phyloP scores from a whole-genome alignment of 2,113 vertebrate genomes.

The Gymnogyps californianus region DNA sequence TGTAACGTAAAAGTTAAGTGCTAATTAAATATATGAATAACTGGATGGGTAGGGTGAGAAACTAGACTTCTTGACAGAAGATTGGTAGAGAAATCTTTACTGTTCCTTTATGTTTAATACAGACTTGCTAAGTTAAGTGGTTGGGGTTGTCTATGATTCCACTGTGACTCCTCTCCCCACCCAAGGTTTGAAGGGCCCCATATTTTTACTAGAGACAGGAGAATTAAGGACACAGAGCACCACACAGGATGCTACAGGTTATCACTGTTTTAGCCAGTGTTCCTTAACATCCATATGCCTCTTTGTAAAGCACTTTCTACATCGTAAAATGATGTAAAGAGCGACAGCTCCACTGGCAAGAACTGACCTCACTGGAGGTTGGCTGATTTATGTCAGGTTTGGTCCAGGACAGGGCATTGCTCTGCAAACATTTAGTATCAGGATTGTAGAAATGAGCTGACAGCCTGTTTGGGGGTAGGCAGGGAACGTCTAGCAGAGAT shows the following conservation, averaged over 20 bases:
- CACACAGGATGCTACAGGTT: background rate
- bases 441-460: background rate
- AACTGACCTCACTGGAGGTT: background rate
- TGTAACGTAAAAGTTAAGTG: background rate
- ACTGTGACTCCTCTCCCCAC: accelerated
- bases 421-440: background rate
- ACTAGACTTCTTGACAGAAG: background rate
- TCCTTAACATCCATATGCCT: background rate
- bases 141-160: background rate
- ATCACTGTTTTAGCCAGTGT: background rate
- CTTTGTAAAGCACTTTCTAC: background rate
- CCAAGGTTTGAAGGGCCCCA: background rate
- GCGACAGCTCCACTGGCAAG: background rate
- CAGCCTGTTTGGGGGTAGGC: background rate
- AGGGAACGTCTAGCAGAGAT: background rate
- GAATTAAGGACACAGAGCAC: background rate
- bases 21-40: background rate
- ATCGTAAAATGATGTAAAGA: background rate
- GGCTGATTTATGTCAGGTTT: background rate
- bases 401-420: background rate
- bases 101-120: background rate
- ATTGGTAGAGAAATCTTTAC: background rate
- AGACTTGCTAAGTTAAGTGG: background rate
- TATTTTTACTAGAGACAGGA: background rate
- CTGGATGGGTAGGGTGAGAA: background rate